These are phyloP conservation scores for Enteromius mattozi DNA, from an alignment of 2,797 vertebrate species.

Conservation along the genomic window DNA sequence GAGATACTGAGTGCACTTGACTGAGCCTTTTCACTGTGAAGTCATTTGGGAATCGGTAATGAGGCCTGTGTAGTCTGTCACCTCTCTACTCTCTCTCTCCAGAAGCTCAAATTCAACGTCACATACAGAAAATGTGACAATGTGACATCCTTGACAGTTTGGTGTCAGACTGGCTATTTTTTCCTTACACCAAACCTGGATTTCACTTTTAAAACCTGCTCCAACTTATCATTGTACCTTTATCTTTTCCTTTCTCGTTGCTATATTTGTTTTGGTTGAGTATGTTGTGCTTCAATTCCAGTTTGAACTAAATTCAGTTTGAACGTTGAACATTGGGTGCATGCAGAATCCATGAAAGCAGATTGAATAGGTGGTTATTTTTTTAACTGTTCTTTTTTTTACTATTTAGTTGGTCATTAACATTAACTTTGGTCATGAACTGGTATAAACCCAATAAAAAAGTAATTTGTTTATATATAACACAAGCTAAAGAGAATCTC, in stretches of 20 bases:
- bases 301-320: not conserved
- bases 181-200: slow-evolving; percentile 62
- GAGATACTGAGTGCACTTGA: slow-evolving; percentile 47
- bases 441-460: not conserved
- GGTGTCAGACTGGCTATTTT: slow-evolving; percentile 77
- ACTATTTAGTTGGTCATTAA: not conserved
- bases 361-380: not conserved
- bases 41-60: slow-evolving; percentile 68
- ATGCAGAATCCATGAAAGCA: not conserved
- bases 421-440: not conserved
- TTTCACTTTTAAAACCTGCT: slow-evolving; percentile 36
- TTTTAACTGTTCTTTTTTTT: not conserved
- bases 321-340: not conserved
- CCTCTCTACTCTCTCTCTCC: slow-evolving; percentile 51
- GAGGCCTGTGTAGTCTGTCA: slow-evolving; percentile 66
- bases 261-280: not conserved
- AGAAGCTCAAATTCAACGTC: slow-evolving; percentile 60
- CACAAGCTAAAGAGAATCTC: not conserved
- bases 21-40: slow-evolving; percentile 54
- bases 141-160: slow-evolving; percentile 84
- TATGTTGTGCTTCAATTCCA: not conserved
- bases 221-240: slow-evolving; percentile 40
- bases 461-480: not conserved
- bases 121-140: slow-evolving; percentile 74
- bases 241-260: slow-evolving; percentile 2